A percentile compares a stretch with the other conserved stretches of the same genome.
Evolutionary conservation across 2,113 vertebrate species (phyloP).

Genomic region (Triplophysa rosa): DNA sequence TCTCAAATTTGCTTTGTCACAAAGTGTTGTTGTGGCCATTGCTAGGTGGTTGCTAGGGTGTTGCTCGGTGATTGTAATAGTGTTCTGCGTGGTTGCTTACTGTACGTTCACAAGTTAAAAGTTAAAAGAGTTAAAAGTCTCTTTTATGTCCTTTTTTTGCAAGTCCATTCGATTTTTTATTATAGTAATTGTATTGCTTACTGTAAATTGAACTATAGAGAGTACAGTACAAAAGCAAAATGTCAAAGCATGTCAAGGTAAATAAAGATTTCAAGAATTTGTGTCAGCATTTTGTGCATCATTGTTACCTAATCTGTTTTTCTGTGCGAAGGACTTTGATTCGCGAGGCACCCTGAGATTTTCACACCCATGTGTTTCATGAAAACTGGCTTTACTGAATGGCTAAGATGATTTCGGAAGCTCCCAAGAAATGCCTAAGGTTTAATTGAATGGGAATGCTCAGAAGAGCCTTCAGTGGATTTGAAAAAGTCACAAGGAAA

Average conservation of each 20-base stretch:
- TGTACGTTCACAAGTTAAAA: too few relatives aligned
- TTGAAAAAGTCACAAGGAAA: conserved; percentile 17
- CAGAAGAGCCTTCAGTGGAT: neutral
- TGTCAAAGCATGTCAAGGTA: neutral
- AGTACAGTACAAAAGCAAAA: neutral
- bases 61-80: neutral
- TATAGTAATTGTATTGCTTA: too few relatives aligned
- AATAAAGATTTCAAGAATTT: neutral
- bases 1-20: neutral
- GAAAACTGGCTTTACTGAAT: conserved; percentile 23
- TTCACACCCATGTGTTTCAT: neutral
- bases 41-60: neutral
- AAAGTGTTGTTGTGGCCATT: neutral
- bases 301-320: neutral
- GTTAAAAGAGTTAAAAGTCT: too few relatives aligned
- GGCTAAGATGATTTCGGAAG: conserved; percentile 22
- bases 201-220: neutral
- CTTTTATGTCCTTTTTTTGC: too few relatives aligned
- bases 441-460: conserved; percentile 27
- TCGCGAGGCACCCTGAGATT: neutral
- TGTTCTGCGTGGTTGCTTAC: neutral
- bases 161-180: too few relatives aligned
- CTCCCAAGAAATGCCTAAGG: neutral
- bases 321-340: neutral
- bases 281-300: neutral